Conservation (phyloP, 2,113 vertebrate species). For the Empidonax traillii region DNA sequence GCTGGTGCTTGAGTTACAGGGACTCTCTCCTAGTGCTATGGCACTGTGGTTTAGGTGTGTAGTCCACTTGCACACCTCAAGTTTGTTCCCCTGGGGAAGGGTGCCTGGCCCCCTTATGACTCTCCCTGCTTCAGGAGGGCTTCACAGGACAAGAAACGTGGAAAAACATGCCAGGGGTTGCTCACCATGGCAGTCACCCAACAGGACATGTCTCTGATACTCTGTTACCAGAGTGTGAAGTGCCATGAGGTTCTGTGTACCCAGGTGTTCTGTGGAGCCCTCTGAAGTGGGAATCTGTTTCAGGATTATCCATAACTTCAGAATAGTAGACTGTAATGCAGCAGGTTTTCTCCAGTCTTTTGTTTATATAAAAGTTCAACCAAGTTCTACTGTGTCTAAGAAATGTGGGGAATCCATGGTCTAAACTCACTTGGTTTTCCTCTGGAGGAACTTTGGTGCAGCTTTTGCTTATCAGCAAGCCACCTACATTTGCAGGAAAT, state of each 20-base stretch:
- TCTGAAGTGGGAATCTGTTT: background rate
- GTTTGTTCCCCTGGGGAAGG: background rate
- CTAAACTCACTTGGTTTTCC: background rate
- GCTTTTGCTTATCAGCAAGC: background rate
- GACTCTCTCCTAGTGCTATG: background rate
- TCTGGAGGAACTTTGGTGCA: background rate
- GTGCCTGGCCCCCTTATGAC: background rate
- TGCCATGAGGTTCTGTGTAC: background rate
- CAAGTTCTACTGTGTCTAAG: background rate
- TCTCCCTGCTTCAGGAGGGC: background rate
- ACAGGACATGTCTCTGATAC: accelerated
- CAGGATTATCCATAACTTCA: background rate
- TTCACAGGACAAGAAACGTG: background rate
- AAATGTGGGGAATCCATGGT: background rate
- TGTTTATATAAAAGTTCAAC: background rate
- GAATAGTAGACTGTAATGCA: background rate
- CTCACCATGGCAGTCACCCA: background rate
- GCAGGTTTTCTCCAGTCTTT: background rate
- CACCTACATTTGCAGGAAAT: background rate
- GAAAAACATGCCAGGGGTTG: background rate
- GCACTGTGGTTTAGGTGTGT: background rate
- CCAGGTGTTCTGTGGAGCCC: background rate
- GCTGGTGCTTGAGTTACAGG: background rate
- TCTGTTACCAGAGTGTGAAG: background rate
- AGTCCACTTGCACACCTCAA: accelerated